Conservation (phyloP, 2,113 vertebrate species). For the Equus przewalskii region DNA sequence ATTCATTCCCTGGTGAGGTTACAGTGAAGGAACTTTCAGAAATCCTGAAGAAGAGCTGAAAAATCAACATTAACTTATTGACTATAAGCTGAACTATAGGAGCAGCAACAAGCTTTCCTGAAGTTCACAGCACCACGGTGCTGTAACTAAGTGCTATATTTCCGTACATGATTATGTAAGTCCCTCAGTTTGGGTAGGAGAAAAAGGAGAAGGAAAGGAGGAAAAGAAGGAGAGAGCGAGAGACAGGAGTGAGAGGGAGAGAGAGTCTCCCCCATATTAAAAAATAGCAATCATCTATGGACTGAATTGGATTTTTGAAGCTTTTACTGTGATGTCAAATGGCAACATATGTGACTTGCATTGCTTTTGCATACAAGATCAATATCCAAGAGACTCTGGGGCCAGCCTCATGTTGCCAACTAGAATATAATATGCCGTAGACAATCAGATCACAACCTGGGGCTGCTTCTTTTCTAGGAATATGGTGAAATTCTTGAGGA, state of each 20-base stretch:
- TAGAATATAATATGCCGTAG: not conserved
- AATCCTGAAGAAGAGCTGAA: not conserved
- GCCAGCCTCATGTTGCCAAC: not conserved
- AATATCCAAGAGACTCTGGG: not conserved
- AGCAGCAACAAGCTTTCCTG: not conserved
- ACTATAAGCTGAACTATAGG: rapidly evolving
- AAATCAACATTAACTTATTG: not conserved
- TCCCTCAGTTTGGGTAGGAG: not conserved
- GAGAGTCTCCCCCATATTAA: not conserved
- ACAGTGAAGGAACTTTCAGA: not conserved
- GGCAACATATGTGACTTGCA: not conserved
- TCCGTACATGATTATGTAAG: not conserved
- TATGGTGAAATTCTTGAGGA: not conserved
- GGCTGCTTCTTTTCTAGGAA: not conserved
- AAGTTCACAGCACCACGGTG: not conserved
- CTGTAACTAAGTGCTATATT: not conserved
- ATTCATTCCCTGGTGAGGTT: not conserved
- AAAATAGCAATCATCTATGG: not conserved
- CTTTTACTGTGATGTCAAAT: not conserved
- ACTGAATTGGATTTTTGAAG: conserved; percentile 39
- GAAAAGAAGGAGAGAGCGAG: too few relatives aligned
- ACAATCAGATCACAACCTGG: not conserved
- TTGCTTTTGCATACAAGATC: not conserved
- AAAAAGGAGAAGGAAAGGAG: not conserved
- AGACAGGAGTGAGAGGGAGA: not conserved